phyloP scores from a whole-genome alignment of 1,140 invertebrate species.

The Bombyx mandarina region DNA sequence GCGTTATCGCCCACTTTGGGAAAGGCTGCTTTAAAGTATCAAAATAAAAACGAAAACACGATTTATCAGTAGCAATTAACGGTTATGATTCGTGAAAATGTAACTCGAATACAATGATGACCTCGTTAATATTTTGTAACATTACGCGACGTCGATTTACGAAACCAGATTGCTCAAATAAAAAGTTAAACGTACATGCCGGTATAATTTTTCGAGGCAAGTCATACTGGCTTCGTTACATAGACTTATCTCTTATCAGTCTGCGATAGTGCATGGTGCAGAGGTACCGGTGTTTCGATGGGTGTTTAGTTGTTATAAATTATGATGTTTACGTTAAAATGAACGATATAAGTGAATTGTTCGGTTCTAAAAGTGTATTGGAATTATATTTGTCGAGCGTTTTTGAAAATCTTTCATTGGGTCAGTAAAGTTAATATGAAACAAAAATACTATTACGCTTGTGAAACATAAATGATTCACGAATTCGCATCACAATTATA shows the following conservation, averaged over 20 bases:
- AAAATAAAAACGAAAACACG: no score
- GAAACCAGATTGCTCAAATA: no score
- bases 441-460: not conserved
- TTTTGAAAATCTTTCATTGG: conserved; percentile 33
- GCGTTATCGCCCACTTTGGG: no score
- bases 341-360: conserved; percentile 24
- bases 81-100: no score
- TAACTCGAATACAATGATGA: no score
- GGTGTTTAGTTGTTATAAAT: not conserved
- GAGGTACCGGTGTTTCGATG: not conserved
- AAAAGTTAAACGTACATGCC: no score
- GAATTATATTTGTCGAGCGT: conserved; percentile 39
- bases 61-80: no score
- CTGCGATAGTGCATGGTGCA: conserved; percentile 10
- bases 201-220: no score
- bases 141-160: no score
- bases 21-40: no score
- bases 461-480: not conserved
- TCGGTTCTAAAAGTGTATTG: conserved; percentile 25
- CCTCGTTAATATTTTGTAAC: no score
- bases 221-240: no score
- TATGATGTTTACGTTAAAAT: conserved; percentile 15
- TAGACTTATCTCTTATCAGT: conserved; percentile 22
- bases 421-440: conserved; percentile 16
- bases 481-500: not conserved